Base-by-base conservation (phyloP, 2,113 vertebrate species). In the Anas platyrhynchos region DNA sequence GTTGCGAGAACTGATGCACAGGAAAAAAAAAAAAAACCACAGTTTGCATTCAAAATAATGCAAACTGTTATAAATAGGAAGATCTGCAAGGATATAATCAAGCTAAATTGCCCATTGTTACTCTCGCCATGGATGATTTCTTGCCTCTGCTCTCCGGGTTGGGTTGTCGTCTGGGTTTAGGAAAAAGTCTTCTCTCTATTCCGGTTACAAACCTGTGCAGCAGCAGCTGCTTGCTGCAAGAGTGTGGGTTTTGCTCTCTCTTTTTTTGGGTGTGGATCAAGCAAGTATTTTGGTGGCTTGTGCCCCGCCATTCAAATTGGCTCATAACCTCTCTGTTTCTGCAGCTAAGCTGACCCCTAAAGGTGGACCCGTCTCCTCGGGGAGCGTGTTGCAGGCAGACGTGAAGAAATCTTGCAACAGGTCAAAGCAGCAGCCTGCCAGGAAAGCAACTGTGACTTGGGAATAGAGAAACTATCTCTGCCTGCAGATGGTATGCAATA, bases 41-140 rank as follows among this genome's bases (percentile, higher is more conserved):
- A 41, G 66, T 93, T 90, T 95, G 66, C 80, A 92, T 95, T 86
- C 41, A 62, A 86, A 95, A 89, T 87, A 96, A 95, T 59, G 62
- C 69, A 82, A 96, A 75, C 80, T 2, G 8, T 91, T 92, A 66
- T 84, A 89, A 94, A 92, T 93, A 92, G 77, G 94, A 83, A 77
- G 94, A 81, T 94, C 62, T 89, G 77, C 66, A 75, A 79, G 71
- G 93, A 91, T 92, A 80, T 92, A 94, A 94, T 96, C 86, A 96
- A 86, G 88, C 86, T 87, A 82, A 91, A 96, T 94, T 96, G 76
- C 88, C 83, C 56, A 81, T 96, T 96, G 94, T 94, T 88, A 10
- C 79, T 91, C 85, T 91, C 29, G 10, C 76, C 80, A 72, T 46
- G 68, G 91, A 90, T 90, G 94, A 86, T 94, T 96, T 91, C 79